phyloP scores from a whole-genome alignment of 2,113 vertebrate genomes.

The Oryzias javanicus region DNA sequence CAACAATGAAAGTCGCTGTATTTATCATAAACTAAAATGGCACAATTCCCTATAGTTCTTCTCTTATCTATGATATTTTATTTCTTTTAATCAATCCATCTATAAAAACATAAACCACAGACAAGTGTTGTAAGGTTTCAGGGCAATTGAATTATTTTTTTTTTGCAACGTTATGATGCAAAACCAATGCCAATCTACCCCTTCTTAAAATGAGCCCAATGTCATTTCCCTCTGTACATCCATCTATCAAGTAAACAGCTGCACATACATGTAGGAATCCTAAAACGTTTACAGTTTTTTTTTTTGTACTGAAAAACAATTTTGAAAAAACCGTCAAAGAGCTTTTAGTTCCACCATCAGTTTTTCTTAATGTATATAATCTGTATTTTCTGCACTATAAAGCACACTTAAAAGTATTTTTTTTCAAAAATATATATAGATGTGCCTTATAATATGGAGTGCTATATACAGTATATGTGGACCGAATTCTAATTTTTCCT shows the following conservation, averaged over 20 bases:
- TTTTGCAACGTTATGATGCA: conserved; percentile 43
- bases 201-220: conserved; percentile 65
- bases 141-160: not conserved
- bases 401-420: too few species aligned
- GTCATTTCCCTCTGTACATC: conserved; percentile 67
- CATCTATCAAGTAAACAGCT: conserved; percentile 65
- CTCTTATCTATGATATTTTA: conserved; percentile 26
- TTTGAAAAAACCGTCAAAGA: conserved; percentile 21
- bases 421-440: too few species aligned
- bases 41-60: conserved; percentile 5
- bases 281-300: conserved; percentile 19
- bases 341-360: conserved; percentile 17
- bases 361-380: conserved; percentile 43
- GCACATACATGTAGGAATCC: conserved; percentile 41
- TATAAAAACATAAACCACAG: conserved; percentile 37
- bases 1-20: conserved; percentile 32
- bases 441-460: too few species aligned
- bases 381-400: conserved; percentile 5
- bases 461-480: too few species aligned
- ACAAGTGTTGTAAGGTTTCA: conserved; percentile 33
- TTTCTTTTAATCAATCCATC: conserved; percentile 14
- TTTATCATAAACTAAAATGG: conserved; percentile 47
- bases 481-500: too few species aligned
- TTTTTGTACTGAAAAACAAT: conserved; percentile 28
- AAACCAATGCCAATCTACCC: conserved; percentile 52